A percentile compares a stretch with the other conserved stretches of the same genome.
Evolutionary conservation across 2,113 vertebrate genomes (phyloP).

Genomic region (Nicator chloris): DNA sequence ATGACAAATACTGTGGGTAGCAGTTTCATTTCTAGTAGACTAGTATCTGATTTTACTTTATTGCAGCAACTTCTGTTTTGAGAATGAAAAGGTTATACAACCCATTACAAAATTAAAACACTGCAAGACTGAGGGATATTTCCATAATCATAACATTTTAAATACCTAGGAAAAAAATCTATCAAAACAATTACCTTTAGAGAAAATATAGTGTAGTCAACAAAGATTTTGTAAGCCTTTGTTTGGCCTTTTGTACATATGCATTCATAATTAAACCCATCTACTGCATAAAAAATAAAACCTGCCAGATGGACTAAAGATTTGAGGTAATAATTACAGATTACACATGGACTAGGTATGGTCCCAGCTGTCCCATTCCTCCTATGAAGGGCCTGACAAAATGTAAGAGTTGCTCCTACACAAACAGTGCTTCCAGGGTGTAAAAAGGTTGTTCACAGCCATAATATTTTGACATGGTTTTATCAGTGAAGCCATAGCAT

Average conservation of each 20-base stretch:
- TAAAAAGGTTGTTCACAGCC: not conserved
- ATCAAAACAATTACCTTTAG: not conserved
- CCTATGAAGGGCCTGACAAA: not conserved
- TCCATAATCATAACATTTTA: not conserved
- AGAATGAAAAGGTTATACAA: not conserved
- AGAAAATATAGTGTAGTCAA: not conserved
- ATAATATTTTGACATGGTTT: not conserved
- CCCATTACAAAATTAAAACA: not conserved
- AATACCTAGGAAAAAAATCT: not conserved
- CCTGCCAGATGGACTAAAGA: constrained; percentile 20
- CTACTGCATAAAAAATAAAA: not conserved
- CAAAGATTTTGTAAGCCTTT: not conserved
- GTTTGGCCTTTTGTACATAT: not conserved
- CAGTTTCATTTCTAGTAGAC: not conserved
- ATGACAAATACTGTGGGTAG: not conserved
- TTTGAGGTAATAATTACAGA: constrained; percentile 24
- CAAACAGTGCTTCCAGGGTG: not conserved
- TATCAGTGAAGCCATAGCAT: not conserved
- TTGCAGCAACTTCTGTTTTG: not conserved
- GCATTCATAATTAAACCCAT: not conserved
- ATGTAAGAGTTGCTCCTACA: not conserved
- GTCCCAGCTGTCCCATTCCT: not conserved
- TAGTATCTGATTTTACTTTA: not conserved
- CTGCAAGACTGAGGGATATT: not conserved
- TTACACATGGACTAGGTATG: not conserved